Base-by-base conservation (phyloP, 1,140 invertebrate genomes). In the Macrocentrus cingulum region DNA sequence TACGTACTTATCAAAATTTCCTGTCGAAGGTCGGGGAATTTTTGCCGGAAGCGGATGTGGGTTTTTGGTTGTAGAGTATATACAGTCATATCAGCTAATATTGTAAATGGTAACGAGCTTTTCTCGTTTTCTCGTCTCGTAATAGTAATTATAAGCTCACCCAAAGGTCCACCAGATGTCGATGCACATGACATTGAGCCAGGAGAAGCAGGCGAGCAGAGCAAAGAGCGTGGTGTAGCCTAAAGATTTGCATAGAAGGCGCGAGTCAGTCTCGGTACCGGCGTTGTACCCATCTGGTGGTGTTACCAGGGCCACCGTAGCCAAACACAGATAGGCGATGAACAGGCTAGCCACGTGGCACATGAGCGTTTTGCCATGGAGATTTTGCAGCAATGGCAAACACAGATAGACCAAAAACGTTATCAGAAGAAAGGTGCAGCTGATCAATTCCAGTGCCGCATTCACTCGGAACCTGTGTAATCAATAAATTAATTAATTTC, bases 151-250 rank as follows among this genome's bases (percentile, higher is more conserved):
- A 6, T 15, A 49, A 22, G 69, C 75, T 73, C 70, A 83, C 83
- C 81, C 79, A 58, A 84, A 83, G 9, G 87, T 87, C 66, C 81
- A 80, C 69, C 83, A 87, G 56, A 88, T 85, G 67, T 88, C 86
- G 62, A 86, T 83, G 51, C 87, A 85, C 81, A 89, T 87, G 29
- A 87, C 80, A 66, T 84, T 85, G 66, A 90, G 83, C 89, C 89
- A 91, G 34, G 84, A 84, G 65, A 90, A 90, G 11, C 87, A 77
- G 0, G 85, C 80, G 34, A 89, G 70, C 63, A 79, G 77, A 4
- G 67, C 66, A 39, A 80, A 82, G 2, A 82, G 65, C 54, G 74
- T 70, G 4, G 64, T 32, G 48, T 41, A 61, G 76, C 75, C 76
- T 53, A 76, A 16, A 45, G 37, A 51, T 51, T 60, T 61, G 41